These are phyloP conservation scores for Megastigmus dorsalis DNA, from an alignment of 2,888 invertebrate genomes.

Conservation along the genomic window DNA sequence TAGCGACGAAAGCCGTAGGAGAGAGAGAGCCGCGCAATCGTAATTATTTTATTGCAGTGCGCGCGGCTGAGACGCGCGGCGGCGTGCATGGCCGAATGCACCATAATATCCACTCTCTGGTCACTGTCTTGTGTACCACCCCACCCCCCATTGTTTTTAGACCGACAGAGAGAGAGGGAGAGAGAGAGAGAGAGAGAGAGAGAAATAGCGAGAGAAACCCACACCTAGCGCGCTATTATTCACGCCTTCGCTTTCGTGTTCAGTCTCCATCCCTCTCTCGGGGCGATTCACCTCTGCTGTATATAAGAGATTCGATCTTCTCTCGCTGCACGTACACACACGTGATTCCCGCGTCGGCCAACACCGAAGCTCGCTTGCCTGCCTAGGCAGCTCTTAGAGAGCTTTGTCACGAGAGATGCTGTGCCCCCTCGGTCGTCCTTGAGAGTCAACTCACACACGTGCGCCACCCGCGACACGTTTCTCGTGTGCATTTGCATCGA, in stretches of 20 bases:
- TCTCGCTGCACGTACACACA: background rate
- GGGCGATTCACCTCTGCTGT: background rate
- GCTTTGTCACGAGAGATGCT: conserved; percentile 15
- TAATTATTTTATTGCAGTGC: conserved; percentile 17
- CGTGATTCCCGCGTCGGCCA: no score
- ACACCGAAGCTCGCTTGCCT: background rate
- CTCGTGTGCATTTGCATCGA: conserved; percentile 36
- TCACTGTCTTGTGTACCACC: background rate
- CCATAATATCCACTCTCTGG: background rate
- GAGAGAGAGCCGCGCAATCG: background rate
- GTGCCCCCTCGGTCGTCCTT: conserved; percentile 14
- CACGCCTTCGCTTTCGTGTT: conserved; percentile 30
- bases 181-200: background rate
- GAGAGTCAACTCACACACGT: background rate
- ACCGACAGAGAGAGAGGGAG: background rate
- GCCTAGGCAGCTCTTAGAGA: background rate
- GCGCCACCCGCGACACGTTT: conserved; percentile 10
- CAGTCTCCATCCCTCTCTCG: no score
- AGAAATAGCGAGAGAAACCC: no score
- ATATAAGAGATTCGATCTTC: background rate
- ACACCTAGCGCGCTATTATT: conserved; percentile 16
- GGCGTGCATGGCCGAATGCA: conserved; percentile 3
- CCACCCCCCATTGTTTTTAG: background rate
- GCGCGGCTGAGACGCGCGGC: background rate
- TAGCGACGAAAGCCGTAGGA: conserved; percentile 7